Evolutionary conservation across 1,140 invertebrate genomes (phyloP), one percentile per base, ranked within the genome.

Genomic region (Globodera rostochiensis): DNA sequence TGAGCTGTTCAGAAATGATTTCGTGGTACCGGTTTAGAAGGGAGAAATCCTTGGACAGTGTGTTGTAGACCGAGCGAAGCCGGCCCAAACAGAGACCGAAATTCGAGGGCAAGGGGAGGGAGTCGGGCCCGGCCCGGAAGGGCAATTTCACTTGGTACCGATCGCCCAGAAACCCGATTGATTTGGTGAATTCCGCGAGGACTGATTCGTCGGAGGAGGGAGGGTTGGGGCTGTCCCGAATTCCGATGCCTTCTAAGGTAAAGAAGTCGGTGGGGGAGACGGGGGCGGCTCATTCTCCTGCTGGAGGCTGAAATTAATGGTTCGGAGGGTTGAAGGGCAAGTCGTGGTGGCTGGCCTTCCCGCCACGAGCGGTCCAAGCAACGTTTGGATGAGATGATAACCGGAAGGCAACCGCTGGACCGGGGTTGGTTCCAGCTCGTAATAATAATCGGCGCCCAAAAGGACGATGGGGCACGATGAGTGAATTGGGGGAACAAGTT

Each of bases 101-200:
- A 73, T 73, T 73, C 0, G 71, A 73, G 6, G 71, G 71, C 25
- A 19, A 73, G 6, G 45, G 45, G 0, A 73, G 45, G 49, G 71
- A 19, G 13, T 7, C 19, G 45, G 71, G 71, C 4, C 2, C 13
- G 0, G 71, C 11, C 6, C 49, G 45, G 19, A 73, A 73, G 13
- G 71, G 71, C 1, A 73, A 50, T 21, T 73, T 73, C 3, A 73
- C 71, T 5, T 73, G 71, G 49, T 73, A 73, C 1, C 71, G 45
- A 73, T 50, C 19, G 4, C n/a, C 5, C 11, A 73, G 13, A 1
- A 73, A 13, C 5, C 1, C 19, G 45, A 73, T 73, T 21, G 45
- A 46, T 19, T n/a, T 6, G 19, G 11, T 6, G 49, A 73, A 73
- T 15, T 73, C 11, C 1, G 13, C 19, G 15, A 73, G 49, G 4